Evolutionary conservation across 2,888 invertebrate species (phyloP).

Genomic region (Harpalus rubripes): DNA sequence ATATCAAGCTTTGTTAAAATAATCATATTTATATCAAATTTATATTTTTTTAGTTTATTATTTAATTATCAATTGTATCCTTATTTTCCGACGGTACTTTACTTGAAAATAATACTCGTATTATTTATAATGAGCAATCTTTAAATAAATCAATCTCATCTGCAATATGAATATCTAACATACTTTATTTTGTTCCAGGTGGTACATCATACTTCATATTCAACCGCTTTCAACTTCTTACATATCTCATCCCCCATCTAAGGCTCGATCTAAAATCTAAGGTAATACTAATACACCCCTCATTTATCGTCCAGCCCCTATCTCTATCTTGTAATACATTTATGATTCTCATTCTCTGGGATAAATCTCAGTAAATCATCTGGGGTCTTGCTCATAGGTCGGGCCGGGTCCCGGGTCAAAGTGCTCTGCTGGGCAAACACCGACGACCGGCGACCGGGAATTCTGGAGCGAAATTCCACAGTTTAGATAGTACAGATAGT

Average conservation of each 20-base stretch:
- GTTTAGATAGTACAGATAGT: background rate
- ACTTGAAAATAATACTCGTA: no score
- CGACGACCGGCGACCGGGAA: background rate
- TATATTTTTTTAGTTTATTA: no score
- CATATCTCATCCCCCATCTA: slow-evolving; percentile 15
- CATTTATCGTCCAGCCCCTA: background rate
- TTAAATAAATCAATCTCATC: no score
- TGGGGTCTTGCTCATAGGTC: no score
- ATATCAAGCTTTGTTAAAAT: no score
- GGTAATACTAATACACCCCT: background rate
- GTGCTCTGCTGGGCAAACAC: background rate
- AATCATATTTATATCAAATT: no score
- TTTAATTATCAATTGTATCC: no score
- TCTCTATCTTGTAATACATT: background rate
- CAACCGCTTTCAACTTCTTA: background rate
- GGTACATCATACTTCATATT: background rate
- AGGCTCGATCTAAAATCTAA: background rate
- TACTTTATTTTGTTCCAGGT: background rate
- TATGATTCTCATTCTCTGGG: background rate
- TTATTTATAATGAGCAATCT: no score
- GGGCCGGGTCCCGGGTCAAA: background rate
- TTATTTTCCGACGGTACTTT: no score
- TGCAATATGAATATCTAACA: no score
- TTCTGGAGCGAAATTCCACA: no score
- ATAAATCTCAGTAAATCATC: background rate